Base-by-base conservation (phyloP, 2,888 invertebrate genomes). In the Lasioglossum lativentre region DNA sequence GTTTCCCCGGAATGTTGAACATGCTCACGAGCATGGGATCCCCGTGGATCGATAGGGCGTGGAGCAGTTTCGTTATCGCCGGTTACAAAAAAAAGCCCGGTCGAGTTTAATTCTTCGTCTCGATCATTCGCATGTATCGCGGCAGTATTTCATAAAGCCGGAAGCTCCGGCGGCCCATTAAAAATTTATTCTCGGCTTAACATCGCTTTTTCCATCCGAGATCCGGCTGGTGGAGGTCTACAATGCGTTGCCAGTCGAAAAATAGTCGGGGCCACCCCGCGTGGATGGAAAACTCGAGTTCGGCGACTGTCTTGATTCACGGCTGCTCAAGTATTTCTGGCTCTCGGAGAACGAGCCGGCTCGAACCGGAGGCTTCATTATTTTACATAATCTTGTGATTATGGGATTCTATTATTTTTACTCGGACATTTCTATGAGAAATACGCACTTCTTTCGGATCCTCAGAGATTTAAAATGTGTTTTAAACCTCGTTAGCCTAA, bases 171-270 rank as follows among this genome's bases (percentile, higher is more conserved):
- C 76, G 80, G 78, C 79, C 80, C 87, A 88, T 90, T 90, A 88
- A 90, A 90, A 88, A 87, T 90, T 90, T 87, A 90, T 82, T 85
- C 85, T 82, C 75, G 85, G 85, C 83, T 90, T 90, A 88, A 88
- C 87, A 82, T 80, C 87, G 82, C 83, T 70, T 40, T 38, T 70
- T 12, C 68, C 40, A 52, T 40, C 77, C 80, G 75, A 85, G 85
- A 85, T 87, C 84, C 79, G 84, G 71, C 74, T 75, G 80, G 82
- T 45, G 82, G 83, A 73, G 78, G 77, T 79, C 76, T 73, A 68
- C 70, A 82, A 83, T 86, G 88, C 89, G 87, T 83, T 76, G 81
- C 83, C 83, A 85, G 85, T 86, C 83, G 82, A 82, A 85, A 45
- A 80, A 83, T 83, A 85, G 73, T 84, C 73, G 73, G 59, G 80